phyloP scores from a whole-genome alignment of 2,113 vertebrate species.

The Pterocles burchelli region DNA sequence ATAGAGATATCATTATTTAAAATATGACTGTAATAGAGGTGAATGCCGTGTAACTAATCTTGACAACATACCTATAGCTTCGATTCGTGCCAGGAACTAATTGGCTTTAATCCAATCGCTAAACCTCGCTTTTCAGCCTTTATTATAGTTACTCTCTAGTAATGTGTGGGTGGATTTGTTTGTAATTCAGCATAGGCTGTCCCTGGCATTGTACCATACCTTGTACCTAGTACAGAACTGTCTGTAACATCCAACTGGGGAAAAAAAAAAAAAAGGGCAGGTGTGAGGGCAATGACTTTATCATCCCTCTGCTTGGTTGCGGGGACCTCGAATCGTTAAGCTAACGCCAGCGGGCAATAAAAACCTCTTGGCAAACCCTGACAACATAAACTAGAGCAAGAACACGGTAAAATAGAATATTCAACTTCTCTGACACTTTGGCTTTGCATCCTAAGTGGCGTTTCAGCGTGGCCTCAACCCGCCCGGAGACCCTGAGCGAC shows the following conservation, averaged over 20 bases:
- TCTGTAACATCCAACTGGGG: not conserved
- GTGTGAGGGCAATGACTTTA: not conserved
- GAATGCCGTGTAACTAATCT: not conserved
- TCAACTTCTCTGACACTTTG: not conserved
- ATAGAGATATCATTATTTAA: slow-evolving; percentile 16
- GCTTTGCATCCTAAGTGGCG: not conserved
- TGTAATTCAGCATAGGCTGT: slow-evolving; percentile 29
- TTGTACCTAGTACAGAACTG: not conserved
- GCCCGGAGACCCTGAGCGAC: not conserved
- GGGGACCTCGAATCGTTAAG: not conserved
- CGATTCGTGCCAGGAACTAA: slow-evolving; percentile 28
- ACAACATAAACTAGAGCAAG: not conserved
- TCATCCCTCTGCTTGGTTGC: not conserved
- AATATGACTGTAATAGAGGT: not conserved
- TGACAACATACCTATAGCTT: slow-evolving; percentile 32
- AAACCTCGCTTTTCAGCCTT: slow-evolving; percentile 57
- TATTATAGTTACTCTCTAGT: slow-evolving; percentile 63
- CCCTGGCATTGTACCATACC: slow-evolving; percentile 26
- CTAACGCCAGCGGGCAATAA: not conserved
- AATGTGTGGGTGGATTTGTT: slow-evolving; percentile 61
- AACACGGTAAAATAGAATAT: not conserved
- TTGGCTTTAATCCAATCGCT: slow-evolving; percentile 54
- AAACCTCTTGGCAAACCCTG: not conserved
- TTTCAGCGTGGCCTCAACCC: not conserved
- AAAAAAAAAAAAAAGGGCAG: rapidly evolving